These are phyloP conservation scores for Habrosyne pyritoides DNA, from an alignment of 2,888 invertebrate species.

Conservation along the genomic window DNA sequence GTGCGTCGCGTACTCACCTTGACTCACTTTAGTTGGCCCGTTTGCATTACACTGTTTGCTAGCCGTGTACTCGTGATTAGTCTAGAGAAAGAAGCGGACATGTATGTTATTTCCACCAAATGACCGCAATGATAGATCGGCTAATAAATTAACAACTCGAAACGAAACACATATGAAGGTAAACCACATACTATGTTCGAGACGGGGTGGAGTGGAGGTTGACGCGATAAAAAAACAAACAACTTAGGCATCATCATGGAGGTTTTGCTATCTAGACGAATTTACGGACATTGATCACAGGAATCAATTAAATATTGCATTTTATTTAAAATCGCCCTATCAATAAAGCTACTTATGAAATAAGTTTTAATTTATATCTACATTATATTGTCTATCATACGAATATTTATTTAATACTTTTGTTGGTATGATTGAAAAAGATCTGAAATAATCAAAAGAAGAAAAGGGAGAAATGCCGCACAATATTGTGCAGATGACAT, in stretches of 20 bases:
- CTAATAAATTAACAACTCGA: background rate
- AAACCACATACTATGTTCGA: background rate
- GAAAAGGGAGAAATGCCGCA: too few relatives aligned
- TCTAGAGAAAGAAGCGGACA: slow-evolving; percentile 47
- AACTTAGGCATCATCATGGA: background rate
- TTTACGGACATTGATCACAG: too few relatives aligned
- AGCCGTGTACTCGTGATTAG: slow-evolving; percentile 64
- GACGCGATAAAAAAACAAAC: background rate
- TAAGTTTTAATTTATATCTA: too few relatives aligned
- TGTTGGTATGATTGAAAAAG: too few relatives aligned
- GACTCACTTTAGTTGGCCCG: slow-evolving; percentile 77
- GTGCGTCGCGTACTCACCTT: slow-evolving; percentile 74
- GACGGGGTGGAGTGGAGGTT: background rate
- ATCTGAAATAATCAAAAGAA: too few relatives aligned
- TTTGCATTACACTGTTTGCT: slow-evolving; percentile 65
- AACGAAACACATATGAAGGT: background rate
- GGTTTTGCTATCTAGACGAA: too few relatives aligned
- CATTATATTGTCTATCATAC: too few relatives aligned
- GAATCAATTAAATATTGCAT: too few relatives aligned
- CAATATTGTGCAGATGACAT: too few relatives aligned
- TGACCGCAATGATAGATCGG: background rate
- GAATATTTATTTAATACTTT: too few relatives aligned
- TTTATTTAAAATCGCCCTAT: too few relatives aligned
- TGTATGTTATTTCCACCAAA: slow-evolving; percentile 15
- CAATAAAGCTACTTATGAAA: too few relatives aligned